Evolutionary conservation across 2,797 vertebrate genomes (phyloP).

Genomic region (Eospalax fontanierii): DNA sequence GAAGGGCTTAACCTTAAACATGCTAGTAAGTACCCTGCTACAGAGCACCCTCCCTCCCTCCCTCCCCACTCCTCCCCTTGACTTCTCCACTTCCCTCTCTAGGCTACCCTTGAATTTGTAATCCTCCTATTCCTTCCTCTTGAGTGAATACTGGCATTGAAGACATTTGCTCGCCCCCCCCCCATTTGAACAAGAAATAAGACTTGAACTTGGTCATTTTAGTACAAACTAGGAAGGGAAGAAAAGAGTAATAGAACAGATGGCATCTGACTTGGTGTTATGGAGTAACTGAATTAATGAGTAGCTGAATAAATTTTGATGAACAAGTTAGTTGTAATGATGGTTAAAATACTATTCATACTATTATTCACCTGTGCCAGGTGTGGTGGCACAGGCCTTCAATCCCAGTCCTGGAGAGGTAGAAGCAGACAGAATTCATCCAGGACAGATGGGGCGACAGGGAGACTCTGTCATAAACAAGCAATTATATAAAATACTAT

Average conservation of each 20-base stretch:
- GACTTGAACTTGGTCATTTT: conserved; percentile 1
- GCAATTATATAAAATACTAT: background rate
- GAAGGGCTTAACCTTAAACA: background rate
- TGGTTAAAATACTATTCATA: background rate
- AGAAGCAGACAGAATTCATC: too few species aligned
- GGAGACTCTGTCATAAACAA: too few species aligned
- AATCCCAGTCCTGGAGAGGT: too few species aligned
- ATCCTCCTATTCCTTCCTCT: background rate
- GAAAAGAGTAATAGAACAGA: background rate
- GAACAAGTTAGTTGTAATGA: background rate
- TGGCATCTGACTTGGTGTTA: background rate
- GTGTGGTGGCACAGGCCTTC: too few species aligned
- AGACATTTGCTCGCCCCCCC: background rate
- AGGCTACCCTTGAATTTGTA: background rate
- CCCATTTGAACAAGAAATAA: background rate
- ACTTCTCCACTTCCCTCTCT: too few species aligned
- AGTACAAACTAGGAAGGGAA: background rate
- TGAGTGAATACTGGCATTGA: background rate
- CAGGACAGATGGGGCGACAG: too few species aligned
- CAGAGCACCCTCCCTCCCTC: background rate
- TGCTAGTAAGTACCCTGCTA: too few species aligned
- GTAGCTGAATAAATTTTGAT: conserved; percentile 19
- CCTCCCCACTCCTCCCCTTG: too few species aligned
- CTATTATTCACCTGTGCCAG: too few species aligned
- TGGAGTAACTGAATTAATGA: background rate